These are phyloP conservation scores for Idaea aversata DNA, from an alignment of 2,888 invertebrate genomes.

Conservation along the genomic window DNA sequence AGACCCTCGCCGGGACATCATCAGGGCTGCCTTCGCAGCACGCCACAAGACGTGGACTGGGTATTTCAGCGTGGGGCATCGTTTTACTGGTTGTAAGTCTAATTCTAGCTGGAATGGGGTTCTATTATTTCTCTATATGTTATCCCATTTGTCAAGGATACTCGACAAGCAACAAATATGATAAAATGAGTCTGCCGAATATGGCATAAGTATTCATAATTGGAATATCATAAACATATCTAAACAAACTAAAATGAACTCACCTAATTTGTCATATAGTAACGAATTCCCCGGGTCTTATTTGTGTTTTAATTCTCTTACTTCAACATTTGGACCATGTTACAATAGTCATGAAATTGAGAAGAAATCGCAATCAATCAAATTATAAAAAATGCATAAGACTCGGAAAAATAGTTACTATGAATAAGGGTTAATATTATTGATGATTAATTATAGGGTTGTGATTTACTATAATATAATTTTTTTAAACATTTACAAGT, in stretches of 20 bases:
- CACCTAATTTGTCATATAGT: no score
- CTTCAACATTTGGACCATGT: no score
- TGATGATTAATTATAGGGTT: not conserved
- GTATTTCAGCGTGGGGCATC: constrained; percentile 84
- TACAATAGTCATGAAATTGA: no score
- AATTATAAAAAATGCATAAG: no score
- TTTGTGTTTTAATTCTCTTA: no score
- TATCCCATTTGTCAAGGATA: constrained; percentile 81
- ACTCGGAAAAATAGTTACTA: not conserved
- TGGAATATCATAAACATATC: constrained; percentile 37
- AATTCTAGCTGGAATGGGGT: constrained; percentile 74
- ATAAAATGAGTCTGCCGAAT: constrained; percentile 75
- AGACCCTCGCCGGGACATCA: constrained; percentile 45
- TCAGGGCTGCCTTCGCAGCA: constrained; percentile 48
- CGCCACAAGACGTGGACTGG: constrained; percentile 58
- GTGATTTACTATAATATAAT: constrained; percentile 2
- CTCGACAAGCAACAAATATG: constrained; percentile 74
- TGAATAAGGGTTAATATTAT: not conserved
- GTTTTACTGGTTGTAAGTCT: constrained; percentile 74
- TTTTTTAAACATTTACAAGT: not conserved
- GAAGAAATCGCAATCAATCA: no score
- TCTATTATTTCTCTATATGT: constrained; percentile 84
- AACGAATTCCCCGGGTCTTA: no score
- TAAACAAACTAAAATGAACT: constrained; percentile 4
- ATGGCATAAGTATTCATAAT: constrained; percentile 44